These are phyloP conservation scores for Ligdia adustata DNA, from an alignment of 2,888 invertebrate species.

Conservation along the genomic window DNA sequence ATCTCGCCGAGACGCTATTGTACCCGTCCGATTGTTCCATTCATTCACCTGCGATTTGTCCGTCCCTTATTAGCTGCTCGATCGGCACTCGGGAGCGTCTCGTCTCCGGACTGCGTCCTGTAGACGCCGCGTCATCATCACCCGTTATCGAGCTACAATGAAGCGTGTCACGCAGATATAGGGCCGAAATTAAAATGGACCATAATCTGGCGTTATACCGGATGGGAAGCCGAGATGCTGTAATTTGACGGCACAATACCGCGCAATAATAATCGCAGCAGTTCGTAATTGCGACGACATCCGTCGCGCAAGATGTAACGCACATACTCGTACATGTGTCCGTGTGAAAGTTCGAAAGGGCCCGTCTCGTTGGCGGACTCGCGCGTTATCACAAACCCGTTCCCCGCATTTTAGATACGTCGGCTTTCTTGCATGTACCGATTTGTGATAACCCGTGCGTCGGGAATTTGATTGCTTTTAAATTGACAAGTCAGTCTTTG, in stretches of 20 bases:
- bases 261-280: conserved; percentile 78
- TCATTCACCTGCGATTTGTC: conserved; percentile 68
- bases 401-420: conserved; percentile 65
- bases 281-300: conserved; percentile 78
- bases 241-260: conserved; percentile 79
- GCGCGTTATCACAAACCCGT: conserved; percentile 69
- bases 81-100: conserved; percentile 43
- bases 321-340: conserved; percentile 52
- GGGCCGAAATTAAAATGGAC: conserved; percentile 39
- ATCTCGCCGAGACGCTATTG: conserved; percentile 55
- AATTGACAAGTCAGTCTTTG: conserved; percentile 58
- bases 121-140: conserved; percentile 46
- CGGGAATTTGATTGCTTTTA: conserved; percentile 57
- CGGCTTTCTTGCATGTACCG: conserved; percentile 67
- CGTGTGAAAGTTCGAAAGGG: conserved; percentile 80
- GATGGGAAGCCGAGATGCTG: conserved; percentile 80
- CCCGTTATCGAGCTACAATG: conserved; percentile 27
- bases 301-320: conserved; percentile 65
- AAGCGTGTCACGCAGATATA: conserved; percentile 39
- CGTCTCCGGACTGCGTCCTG: conserved; percentile 48
- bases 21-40: conserved; percentile 50
- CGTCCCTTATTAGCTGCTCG: conserved; percentile 61
- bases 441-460: conserved; percentile 55
- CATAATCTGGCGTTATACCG: conserved; percentile 57
- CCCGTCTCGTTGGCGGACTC: conserved; percentile 48